Base-by-base conservation (phyloP, 92 coral and sea anemone species). In the Meandrina meandrites region DNA sequence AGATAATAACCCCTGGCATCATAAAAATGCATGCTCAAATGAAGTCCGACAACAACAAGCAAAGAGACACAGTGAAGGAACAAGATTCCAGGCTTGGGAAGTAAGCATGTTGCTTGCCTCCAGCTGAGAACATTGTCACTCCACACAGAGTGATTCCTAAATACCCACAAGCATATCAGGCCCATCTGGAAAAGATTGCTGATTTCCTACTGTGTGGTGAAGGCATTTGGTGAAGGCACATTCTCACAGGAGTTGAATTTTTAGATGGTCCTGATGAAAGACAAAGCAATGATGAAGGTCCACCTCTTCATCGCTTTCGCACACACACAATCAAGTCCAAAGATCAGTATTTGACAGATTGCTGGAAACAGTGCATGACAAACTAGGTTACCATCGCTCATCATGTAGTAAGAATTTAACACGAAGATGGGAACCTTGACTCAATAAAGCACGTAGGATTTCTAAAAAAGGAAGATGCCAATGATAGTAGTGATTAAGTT, bases 141-240 rank as follows among this genome's bases (percentile, higher is more conserved):
- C 68, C 83, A 19, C 57, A 37, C 18, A 48, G 67, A 42, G 31
- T 88, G 47, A 68, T 88, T 1, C n/a, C 42, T 2, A 75, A 76
- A 70, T 72, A 91, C 24, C 60, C 56, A 45, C 42, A 54, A n/a
- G 80, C 60, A 34, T 83, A 86, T 60, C 86, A 69, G 53, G 88
- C 88, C 8, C 91, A 87, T 50, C 90, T 90, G 19, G 82, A 87
- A 56, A 62, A 78, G 54, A 86, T 90, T 28, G 8, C 72, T 22
- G 93, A 90, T 76, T 90, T 81, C 75, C 77, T 86, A 16, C 28
- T 75, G 12, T 81, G 79, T 56, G 90, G 92, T n/a, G 78, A 89
- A 36, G 84, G 74, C 47, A 83, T 87, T 32, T 91, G 89, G 93
- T 91, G 91, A 91, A 30, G 36, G 51, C 45, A 76, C 71, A 57